Evolutionary conservation across 2,113 vertebrate species (phyloP).

Genomic region (Polypterus bichir): DNA sequence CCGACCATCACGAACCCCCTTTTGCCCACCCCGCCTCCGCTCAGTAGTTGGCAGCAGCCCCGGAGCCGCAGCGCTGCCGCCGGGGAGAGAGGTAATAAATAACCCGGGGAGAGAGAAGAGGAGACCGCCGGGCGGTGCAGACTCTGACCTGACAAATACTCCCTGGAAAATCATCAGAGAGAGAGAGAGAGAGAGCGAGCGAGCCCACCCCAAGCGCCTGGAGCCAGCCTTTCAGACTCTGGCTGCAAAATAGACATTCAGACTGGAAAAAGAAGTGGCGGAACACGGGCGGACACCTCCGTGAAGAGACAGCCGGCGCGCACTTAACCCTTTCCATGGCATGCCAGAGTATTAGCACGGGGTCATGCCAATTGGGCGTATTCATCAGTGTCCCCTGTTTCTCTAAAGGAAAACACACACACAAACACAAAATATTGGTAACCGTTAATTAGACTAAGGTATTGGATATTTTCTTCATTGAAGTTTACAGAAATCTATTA

Average conservation of each 20-base stretch:
- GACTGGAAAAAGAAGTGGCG: conserved; percentile 40
- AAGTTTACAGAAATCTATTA: too few species aligned
- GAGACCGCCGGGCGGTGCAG: conserved; percentile 78
- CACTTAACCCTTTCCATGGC: conserved; percentile 46
- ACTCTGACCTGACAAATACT: conserved; percentile 86
- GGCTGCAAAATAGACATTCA: conserved; percentile 54
- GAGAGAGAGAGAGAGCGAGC: conserved; percentile 33
- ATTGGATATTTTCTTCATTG: too few species aligned
- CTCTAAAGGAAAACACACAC: too few species aligned
- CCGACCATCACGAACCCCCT: conserved; percentile 31
- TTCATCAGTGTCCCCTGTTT: too few species aligned
- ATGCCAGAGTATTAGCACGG: too few species aligned
- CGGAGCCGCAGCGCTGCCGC: conserved; percentile 81
- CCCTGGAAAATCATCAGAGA: conserved; percentile 78
- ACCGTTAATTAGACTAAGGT: too few species aligned
- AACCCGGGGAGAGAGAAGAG: conserved; percentile 75
- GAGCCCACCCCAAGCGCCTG: conserved; percentile 67
- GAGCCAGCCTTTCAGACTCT: conserved; percentile 69
- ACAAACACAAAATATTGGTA: too few species aligned
- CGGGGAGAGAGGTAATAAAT: conserved; percentile 88
- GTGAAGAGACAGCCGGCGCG: conserved; percentile 34
- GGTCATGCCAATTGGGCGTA: too few species aligned
- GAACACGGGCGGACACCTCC: conserved; percentile 34
- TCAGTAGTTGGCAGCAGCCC: conserved; percentile 71
- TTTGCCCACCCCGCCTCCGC: conserved; percentile 50